These are phyloP conservation scores for Andrena dorsata DNA, from an alignment of 2,888 invertebrate genomes.

Conservation along the genomic window DNA sequence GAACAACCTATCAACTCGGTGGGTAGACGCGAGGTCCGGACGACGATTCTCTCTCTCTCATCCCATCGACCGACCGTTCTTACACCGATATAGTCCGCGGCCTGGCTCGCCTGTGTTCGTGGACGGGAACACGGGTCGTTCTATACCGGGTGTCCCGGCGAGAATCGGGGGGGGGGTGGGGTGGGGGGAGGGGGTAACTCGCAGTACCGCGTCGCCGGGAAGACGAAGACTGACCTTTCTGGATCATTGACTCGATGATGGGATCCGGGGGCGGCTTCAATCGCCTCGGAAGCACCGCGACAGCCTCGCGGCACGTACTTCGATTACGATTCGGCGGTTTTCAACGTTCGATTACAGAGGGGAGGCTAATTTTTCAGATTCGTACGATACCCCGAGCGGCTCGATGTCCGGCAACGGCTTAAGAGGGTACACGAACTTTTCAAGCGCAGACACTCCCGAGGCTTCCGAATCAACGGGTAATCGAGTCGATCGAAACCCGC, in stretches of 20 bases:
- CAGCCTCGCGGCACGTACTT: too few species aligned
- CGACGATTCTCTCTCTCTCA: conserved; percentile 82
- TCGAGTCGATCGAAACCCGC: too few species aligned
- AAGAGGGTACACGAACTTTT: too few species aligned
- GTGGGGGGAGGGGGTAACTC: background rate
- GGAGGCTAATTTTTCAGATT: too few species aligned
- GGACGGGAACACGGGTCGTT: conserved; percentile 80
- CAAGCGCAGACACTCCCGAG: too few species aligned
- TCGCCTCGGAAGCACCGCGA: too few species aligned
- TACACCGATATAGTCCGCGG: conserved; percentile 83
- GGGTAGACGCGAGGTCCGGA: conserved; percentile 83
- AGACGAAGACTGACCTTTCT: background rate
- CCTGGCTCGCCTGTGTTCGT: conserved; percentile 80
- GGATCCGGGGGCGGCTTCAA: too few species aligned
- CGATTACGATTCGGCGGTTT: too few species aligned
- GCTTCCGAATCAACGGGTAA: too few species aligned
- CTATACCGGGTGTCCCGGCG: conserved; percentile 80
- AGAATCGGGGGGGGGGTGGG: conserved; percentile 23
- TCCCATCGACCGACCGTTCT: conserved; percentile 84
- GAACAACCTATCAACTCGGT: conserved; percentile 82
- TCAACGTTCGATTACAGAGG: too few species aligned
- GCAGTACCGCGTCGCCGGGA: background rate
- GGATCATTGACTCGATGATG: background rate
- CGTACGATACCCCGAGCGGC: too few species aligned
- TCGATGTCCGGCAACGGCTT: too few species aligned